A percentile compares a stretch with the other conserved stretches of the same genome.
phyloP scores from a whole-genome alignment of 2,888 invertebrate species.

The Cataglyphis albicans region DNA sequence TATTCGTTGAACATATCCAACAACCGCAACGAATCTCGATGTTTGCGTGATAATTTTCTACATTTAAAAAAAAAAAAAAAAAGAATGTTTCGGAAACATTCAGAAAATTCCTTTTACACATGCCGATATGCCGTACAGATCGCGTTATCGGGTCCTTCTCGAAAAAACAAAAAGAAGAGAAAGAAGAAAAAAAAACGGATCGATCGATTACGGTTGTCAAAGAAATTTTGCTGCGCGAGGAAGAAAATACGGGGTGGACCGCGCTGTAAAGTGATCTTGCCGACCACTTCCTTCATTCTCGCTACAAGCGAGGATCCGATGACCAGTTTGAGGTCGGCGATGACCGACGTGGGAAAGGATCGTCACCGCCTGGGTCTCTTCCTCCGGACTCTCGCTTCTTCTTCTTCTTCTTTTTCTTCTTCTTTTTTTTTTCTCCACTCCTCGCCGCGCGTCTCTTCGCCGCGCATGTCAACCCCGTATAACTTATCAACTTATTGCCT shows the following conservation, averaged over 20 bases:
- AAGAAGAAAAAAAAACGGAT: neutral
- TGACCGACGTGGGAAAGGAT: slow-evolving; percentile 86
- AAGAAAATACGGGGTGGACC: slow-evolving; percentile 78
- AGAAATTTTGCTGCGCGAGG: slow-evolving; percentile 41
- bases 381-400: slow-evolving; percentile 55
- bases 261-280: slow-evolving; percentile 84
- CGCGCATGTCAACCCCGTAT: slow-evolving; percentile 51
- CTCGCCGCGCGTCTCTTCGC: slow-evolving; percentile 46
- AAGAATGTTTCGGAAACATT: neutral
- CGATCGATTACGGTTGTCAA: slow-evolving; percentile 11
- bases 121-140: neutral
- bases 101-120: neutral
- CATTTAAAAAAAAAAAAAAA: neutral
- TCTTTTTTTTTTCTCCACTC: slow-evolving; percentile 45
- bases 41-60: neutral
- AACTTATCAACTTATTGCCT: slow-evolving; percentile 69
- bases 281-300: slow-evolving; percentile 85
- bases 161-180: neutral
- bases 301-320: slow-evolving; percentile 82
- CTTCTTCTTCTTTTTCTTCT: slow-evolving; percentile 19
- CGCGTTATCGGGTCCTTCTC: neutral
- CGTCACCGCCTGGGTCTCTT: slow-evolving; percentile 78
- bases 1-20: slow-evolving; percentile 27
- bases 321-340: slow-evolving; percentile 85
- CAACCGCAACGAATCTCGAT: neutral